Evolutionary conservation across 2,113 vertebrate species (phyloP).

Genomic region (Balaenoptera acutorostrata): DNA sequence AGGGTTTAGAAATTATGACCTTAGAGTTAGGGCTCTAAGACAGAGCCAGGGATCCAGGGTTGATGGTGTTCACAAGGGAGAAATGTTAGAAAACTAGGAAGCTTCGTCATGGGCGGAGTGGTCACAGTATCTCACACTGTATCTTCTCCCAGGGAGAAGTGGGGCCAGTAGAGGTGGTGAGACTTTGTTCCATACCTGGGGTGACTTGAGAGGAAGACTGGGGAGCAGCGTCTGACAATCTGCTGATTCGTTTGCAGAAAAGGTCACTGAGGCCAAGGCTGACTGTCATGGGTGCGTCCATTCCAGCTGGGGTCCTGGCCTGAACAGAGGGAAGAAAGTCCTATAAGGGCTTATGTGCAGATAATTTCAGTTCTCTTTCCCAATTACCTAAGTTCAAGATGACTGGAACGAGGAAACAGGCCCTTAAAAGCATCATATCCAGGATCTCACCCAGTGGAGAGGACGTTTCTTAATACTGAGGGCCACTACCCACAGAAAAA

Average conservation of each 20-base stretch:
- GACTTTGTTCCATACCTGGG: not conserved
- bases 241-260: not conserved
- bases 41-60: not conserved
- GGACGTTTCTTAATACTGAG: not conserved
- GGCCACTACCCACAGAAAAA: not conserved
- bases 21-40: not conserved
- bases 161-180: not conserved
- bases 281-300: not conserved
- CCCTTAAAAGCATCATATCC: not conserved
- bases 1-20: not conserved
- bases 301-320: not conserved
- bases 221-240: not conserved
- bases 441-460: not conserved
- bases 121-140: not conserved
- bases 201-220: not conserved
- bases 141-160: not conserved
- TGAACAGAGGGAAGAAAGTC: not conserved
- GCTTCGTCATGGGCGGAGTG: not conserved
- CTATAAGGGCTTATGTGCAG: not conserved
- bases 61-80: not conserved
- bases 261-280: not conserved
- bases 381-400: not conserved
- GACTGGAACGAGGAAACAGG: not conserved
- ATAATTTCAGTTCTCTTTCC: not conserved
- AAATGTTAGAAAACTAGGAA: not conserved